A percentile compares a stretch with the other conserved stretches of the same genome.
These are phyloP conservation scores for Tetramorium bicarinatum DNA, from an alignment of 2,888 invertebrate genomes.

Conservation along the genomic window DNA sequence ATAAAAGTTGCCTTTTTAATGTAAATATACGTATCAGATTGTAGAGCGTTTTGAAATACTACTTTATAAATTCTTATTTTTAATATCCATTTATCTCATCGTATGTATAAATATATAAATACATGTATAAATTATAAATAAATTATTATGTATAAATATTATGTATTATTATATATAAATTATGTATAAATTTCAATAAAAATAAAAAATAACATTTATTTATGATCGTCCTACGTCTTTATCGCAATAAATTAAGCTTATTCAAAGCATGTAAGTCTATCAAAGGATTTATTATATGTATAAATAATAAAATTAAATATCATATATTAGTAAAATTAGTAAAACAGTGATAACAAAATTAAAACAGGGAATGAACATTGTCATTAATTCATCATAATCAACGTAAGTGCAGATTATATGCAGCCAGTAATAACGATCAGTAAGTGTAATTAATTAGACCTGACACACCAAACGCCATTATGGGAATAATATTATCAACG, in stretches of 20 bases:
- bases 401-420: slow-evolving; percentile 17
- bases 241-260: not conserved
- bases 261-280: not conserved
- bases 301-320: slow-evolving; percentile 4
- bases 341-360: not conserved
- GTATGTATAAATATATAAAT: no score
- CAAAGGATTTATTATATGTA: not conserved
- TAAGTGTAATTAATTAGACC: slow-evolving; percentile 41
- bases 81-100: not conserved
- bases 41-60: not conserved
- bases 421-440: slow-evolving; percentile 28
- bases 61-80: not conserved
- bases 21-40: not conserved
- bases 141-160: no score
- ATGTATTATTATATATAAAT: no score
- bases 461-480: slow-evolving; percentile 4
- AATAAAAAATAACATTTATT: not conserved
- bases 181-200: not conserved
- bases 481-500: slow-evolving; percentile 39
- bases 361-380: not conserved
- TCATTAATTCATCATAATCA: slow-evolving; percentile 17
- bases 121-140: no score
- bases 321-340: no score
- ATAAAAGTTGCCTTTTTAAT: not conserved
- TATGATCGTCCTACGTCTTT: not conserved